phyloP scores from a whole-genome alignment of 2,797 vertebrate species.

The Mormyrops boulengeri region DNA sequence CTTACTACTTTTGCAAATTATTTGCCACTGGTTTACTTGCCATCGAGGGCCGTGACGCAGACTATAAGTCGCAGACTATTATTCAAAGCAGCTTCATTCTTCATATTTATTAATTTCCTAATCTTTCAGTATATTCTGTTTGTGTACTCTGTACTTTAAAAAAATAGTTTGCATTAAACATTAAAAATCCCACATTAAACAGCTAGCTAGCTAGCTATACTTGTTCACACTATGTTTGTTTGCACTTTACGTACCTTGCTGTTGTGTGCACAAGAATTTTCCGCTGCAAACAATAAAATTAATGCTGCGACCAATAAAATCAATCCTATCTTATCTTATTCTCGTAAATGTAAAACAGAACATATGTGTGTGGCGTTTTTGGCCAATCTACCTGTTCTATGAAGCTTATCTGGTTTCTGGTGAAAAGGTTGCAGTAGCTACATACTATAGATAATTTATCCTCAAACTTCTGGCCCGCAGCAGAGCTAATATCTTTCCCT shows the following conservation, averaged over 20 bases:
- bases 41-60: not conserved
- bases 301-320: not conserved
- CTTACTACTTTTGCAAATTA: not conserved
- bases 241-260: not conserved
- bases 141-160: not conserved
- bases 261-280: not conserved
- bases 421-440: not conserved
- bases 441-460: not conserved
- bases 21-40: slow-evolving; percentile 8
- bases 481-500: not conserved
- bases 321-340: not conserved
- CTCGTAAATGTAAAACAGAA: not conserved
- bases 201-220: not conserved
- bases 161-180: not conserved
- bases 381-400: not conserved
- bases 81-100: not conserved
- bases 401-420: not conserved
- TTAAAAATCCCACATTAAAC: not conserved
- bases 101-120: not conserved
- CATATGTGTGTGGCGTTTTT: not conserved
- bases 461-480: not conserved
- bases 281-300: not conserved
- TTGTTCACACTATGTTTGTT: not conserved
- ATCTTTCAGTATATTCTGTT: not conserved
- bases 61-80: not conserved